phyloP scores from a whole-genome alignment of 1,140 invertebrate species.

The Grapholita molesta region DNA sequence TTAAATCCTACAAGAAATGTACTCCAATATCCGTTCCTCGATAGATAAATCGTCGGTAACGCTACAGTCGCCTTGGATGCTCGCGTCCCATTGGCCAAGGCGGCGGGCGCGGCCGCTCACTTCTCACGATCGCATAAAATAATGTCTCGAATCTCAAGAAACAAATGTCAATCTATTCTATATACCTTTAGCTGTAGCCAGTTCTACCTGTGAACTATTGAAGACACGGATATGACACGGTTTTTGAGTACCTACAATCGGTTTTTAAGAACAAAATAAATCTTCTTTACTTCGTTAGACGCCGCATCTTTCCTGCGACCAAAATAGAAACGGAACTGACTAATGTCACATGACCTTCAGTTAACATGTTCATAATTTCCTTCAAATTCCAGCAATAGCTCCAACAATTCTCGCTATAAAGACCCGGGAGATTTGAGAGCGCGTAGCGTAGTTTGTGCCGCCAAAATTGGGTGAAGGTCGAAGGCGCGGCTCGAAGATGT shows the following conservation, averaged over 20 bases:
- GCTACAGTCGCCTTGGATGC: not conserved
- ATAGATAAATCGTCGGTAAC: not conserved
- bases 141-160: conserved; percentile 6
- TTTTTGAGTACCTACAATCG: no score
- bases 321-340: no score
- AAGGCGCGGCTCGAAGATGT: no score
- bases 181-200: conserved; percentile 11
- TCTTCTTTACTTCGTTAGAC: no score
- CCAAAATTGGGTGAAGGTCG: not conserved
- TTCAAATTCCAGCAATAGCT: not conserved
- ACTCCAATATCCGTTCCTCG: no score
- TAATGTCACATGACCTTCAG: no score
- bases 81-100: conserved; percentile 26
- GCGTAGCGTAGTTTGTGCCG: not conserved
- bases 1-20: not conserved
- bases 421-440: not conserved
- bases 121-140: conserved; percentile 18
- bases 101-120: conserved; percentile 31
- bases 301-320: no score
- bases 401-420: not conserved
- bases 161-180: conserved; percentile 16
- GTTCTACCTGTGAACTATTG: conserved; percentile 16
- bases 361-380: not conserved
- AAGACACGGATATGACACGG: not conserved
- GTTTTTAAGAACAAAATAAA: no score